Evolutionary conservation across 2,888 invertebrate genomes (phyloP), one percentile per base, ranked within the genome.

Genomic region (Meloe dianella): DNA sequence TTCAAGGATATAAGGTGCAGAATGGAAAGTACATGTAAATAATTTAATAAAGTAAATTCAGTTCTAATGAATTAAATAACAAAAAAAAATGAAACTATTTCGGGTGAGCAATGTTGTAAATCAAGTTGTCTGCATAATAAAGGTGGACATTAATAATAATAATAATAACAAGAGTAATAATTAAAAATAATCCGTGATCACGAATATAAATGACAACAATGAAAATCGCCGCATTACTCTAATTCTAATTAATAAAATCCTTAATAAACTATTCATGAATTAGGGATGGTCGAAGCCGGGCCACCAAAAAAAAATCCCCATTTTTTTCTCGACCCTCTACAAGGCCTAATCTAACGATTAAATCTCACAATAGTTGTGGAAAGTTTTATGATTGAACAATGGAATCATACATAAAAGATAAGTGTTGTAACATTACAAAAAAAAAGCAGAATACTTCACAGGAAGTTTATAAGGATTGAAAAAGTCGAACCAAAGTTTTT

Each of bases 141-240:
- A 17, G 41, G 41, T 41, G 41, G 41, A 41, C 17, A 41, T 41
- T 41, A 4, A 35, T 14, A 35, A 14, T 35, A 35, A 41, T 41
- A 41, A 41, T 41, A 41, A n/a, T 41, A 41, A 41, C 17, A 41
- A 41, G n/a, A 41, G 8, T 5, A 41, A 41, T 17, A 17, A 41
- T 41, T 14, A 35, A 14, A 14, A 35, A 63, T 63, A 66, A 66
- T 66, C 66, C 66, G 66, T 66, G 66, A 66, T 66, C 66, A 66
- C 66, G 66, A 66, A 66, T 62, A 47, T 62, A 66, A 66, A 59
- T n/a, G 8, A 41, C n/a, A 38, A 38, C 41, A 41, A 41, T 41
- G 41, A 41, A 41, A 41, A 41, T 41, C 41, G n/a, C 41, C 41
- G 41, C 41, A 41, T 41, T 41, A 41, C 32, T 32, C 32, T 32